A percentile compares a stretch with the other conserved stretches of the same genome.
phyloP scores from a whole-genome alignment of 2,797 vertebrate species.

The Leuciscus waleckii region DNA sequence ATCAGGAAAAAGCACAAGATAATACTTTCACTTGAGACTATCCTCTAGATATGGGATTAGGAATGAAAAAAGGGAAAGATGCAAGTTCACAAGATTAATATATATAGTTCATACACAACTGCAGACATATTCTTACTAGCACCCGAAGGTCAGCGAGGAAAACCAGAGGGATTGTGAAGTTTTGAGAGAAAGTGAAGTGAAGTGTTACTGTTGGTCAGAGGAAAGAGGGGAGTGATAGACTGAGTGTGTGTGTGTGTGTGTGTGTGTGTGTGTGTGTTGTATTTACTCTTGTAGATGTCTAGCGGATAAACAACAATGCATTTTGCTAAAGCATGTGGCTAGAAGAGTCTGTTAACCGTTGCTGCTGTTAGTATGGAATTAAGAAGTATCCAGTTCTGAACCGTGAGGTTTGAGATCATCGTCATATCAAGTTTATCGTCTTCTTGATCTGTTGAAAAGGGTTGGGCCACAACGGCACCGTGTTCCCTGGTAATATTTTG shows the following conservation, averaged over 20 bases:
- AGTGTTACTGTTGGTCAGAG: slow-evolving; percentile 48
- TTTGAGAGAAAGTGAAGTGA: slow-evolving; percentile 65
- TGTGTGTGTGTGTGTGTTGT: slow-evolving; percentile 31
- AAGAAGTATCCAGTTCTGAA: slow-evolving; percentile 8
- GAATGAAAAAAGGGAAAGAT: slow-evolving; percentile 85
- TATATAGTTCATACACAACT: slow-evolving; percentile 87
- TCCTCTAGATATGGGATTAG: slow-evolving; percentile 92
- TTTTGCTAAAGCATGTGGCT: slow-evolving; percentile 72
- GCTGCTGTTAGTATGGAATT: slow-evolving; percentile 43
- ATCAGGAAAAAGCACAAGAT: slow-evolving; percentile 96
- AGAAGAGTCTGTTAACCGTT: slow-evolving; percentile 56
- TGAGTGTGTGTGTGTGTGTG: slow-evolving; percentile 18
- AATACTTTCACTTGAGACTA: slow-evolving; percentile 97
- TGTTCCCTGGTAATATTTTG: not conserved
- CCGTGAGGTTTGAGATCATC: not conserved
- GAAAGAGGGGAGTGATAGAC: slow-evolving; percentile 64
- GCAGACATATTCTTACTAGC: slow-evolving; percentile 94
- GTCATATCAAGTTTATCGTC: not conserved
- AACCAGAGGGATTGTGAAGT: slow-evolving; percentile 74
- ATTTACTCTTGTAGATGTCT: slow-evolving; percentile 21
- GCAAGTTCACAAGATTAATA: slow-evolving; percentile 96
- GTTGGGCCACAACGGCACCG: slow-evolving; percentile 1
- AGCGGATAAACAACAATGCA: slow-evolving; percentile 55
- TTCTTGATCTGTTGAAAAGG: not conserved
- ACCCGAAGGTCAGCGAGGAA: slow-evolving; percentile 83